A percentile compares a stretch with the other conserved stretches of the same genome.
phyloP scores from a whole-genome alignment of 2,797 vertebrate species.

The Alca torda region DNA sequence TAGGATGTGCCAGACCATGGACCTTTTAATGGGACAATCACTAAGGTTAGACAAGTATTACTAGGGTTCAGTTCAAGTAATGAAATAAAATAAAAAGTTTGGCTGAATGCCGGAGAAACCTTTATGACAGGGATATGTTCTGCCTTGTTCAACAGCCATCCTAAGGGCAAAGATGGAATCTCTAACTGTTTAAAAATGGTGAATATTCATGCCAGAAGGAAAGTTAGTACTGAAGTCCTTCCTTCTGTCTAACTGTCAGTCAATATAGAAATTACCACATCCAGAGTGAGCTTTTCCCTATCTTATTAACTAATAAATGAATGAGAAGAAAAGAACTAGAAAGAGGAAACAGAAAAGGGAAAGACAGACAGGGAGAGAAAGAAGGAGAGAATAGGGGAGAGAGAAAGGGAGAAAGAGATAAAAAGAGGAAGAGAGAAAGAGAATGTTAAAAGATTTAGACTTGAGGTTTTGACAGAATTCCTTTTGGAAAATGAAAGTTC shows the following conservation, averaged over 20 bases:
- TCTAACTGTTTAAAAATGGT: background rate
- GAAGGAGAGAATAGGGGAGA: no score
- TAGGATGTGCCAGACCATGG: background rate
- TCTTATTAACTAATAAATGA: background rate
- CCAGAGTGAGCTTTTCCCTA: background rate
- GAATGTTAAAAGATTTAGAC: background rate
- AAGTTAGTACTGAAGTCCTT: background rate
- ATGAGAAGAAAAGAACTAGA: no score
- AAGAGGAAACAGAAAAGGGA: background rate
- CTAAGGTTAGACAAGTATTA: background rate
- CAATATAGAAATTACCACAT: background rate
- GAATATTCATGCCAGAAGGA: background rate
- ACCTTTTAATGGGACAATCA: background rate
- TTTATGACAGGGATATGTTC: background rate
- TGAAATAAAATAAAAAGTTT: background rate
- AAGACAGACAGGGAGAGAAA: no score
- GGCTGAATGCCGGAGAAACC: background rate
- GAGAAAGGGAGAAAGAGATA: rapidly evolving
- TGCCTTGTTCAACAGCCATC: background rate
- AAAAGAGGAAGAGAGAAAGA: rapidly evolving
- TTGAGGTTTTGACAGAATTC: background rate
- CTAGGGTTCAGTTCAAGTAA: background rate
- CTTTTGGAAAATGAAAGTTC: background rate
- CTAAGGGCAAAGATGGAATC: background rate
- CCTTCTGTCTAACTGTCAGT: background rate